Base-by-base conservation (phyloP, 2,888 invertebrate species). In the Himalopsyche anomala region DNA sequence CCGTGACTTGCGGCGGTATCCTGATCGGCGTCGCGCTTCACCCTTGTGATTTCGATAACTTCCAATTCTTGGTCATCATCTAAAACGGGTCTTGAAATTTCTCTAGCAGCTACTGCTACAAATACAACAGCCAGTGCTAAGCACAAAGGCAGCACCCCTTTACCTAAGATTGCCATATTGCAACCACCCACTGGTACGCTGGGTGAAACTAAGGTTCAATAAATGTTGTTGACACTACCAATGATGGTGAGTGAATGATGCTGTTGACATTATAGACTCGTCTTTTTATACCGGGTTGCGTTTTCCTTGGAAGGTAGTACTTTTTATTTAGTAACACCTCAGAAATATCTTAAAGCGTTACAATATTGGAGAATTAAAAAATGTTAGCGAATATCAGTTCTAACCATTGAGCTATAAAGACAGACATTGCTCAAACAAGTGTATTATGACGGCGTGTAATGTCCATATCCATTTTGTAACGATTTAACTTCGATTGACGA, bases 51-150 rank as follows among this genome's bases (percentile, higher is more conserved):
- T 28, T 51, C 51, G 85, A 90, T 91, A n/a, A 91, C 91, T 74
- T 91, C 90, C 89, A 91, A 92, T 88, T 93, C 92, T 28, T 87
- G 51, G 85, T 87, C 79, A 86, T 87, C 87, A 36, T 87, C 85
- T 15, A 83, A 42, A 74, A 69, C 85, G 40, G 82, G 83, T 87
- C 94, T 91, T 80, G 92, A 90, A 88, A 94, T 92, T 90, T 94
- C 93, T 81, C 95, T 93, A 90, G 94, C 90, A 91, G 94, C 91
- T 89, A 93, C 91, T 89, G 92, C 89, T 89, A 93, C 91, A 87
- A 94, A 91, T 91, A 95, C 89, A 91, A 94, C 91, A 91, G 93
- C 91, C 89, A 94, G 81, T 89, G 91, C 90, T 91, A 94, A 90
- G 91, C 84, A 56, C 62, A 87, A 56, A n/a, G 88, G 87, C 85